phyloP scores from a whole-genome alignment of 53 echinoderm and acorn worm genomes.

The Henricia sp. region DNA sequence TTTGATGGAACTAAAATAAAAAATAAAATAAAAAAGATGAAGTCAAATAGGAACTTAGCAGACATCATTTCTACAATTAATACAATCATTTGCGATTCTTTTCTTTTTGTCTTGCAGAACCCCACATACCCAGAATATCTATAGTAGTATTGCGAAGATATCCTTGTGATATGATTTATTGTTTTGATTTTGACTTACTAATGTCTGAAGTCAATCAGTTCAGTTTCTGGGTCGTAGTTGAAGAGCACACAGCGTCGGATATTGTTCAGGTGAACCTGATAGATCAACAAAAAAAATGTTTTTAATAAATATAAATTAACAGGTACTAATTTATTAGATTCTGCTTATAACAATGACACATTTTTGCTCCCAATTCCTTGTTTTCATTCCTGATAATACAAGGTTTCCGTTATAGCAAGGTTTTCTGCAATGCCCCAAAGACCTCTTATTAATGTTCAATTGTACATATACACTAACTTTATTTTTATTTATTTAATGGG shows the following conservation, averaged over 20 bases:
- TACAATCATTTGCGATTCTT: background rate
- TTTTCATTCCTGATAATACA: no score
- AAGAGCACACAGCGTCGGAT: conserved; percentile 94
- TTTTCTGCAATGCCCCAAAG: no score
- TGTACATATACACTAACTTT: no score
- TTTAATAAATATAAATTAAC: conserved; percentile 5
- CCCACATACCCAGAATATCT: background rate
- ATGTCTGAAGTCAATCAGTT: conserved; percentile 92
- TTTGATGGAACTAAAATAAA: conserved; percentile 91
- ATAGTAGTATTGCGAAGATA: background rate
- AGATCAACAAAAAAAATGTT: background rate
- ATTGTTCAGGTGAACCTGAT: conserved; percentile 82
- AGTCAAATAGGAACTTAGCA: background rate
- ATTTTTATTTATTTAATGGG: no score
- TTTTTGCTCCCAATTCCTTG: no score
- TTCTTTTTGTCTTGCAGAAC: background rate
- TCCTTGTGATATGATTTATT: background rate
- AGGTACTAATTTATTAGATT: no score
- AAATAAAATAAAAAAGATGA: conserved; percentile 12
- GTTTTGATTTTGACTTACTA: conserved; percentile 77
- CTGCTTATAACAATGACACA: no score
- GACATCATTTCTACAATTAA: no score
- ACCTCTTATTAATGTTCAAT: no score
- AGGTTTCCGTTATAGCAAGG: no score
- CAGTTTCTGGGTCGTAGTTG: conserved; percentile 85